Evolutionary conservation across 2,888 invertebrate genomes (phyloP), one percentile per base, ranked within the genome.

Genomic region (Chloroclysta siterata): DNA sequence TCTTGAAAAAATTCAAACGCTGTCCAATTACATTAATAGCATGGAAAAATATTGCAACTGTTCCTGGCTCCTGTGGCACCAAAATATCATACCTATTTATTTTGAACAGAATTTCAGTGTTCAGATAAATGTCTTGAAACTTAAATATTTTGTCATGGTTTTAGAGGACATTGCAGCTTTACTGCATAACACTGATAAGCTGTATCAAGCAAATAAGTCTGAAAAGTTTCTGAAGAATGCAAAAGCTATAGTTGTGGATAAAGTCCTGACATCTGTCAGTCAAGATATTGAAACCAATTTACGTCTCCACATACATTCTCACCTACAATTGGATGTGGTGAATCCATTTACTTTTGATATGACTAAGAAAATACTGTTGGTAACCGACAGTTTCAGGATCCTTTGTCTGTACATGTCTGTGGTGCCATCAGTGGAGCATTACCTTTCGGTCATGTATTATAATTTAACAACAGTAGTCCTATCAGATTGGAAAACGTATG

Each of bases 401-500:
- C 89, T 92, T 69, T 93, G 94, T 54, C 82, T 93, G 36, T 95
- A 94, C 76, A 92, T 96, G 79, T 94, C 94, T 69, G 88, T 96
- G 17, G 94, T 95, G 85, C 94, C 96, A 90, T 87, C 81, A 56
- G 95, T 98, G 8, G 99, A 99, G 84, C 96, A 97, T 81, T 99
- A 99, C 88, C 94, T 99, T 71, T 98, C 98, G 77, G 96, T 95
- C 71, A 98, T 97, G 82, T 99, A 99, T 89, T 99, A 99, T 88
- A 99, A 99, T 92, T 93, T 99, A 76, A 99, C 99, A 0, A 98
- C 99, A 0, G 98, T 99, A 36, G 98, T 99, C 7, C 92, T 99
- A 51, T 98, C 99, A 74, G 99, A 99, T 87, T 99, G 99, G 98
- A 97, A 97, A 85, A 98, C 98, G 0, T 99, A 99, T 83, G 97